These are phyloP conservation scores for Ochlodes sylvanus DNA, from an alignment of 2,888 invertebrate genomes.

Conservation along the genomic window DNA sequence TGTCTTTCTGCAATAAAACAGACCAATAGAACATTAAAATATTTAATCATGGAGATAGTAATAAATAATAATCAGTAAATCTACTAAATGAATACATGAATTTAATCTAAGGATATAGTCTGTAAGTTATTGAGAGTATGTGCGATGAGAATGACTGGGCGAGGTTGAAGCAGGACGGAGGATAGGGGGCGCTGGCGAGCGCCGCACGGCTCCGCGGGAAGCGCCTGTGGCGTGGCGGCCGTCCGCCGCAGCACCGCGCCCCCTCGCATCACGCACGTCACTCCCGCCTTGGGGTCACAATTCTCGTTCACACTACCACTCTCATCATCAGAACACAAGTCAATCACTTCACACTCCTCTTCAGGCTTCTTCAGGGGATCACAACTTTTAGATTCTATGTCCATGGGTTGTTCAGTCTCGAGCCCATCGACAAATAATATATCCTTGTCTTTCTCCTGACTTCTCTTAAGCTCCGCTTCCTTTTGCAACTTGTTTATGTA, in stretches of 20 bases:
- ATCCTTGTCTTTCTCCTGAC: constrained; percentile 62
- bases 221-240: constrained; percentile 70
- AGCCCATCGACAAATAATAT: constrained; percentile 76
- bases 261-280: constrained; percentile 73
- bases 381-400: constrained; percentile 56
- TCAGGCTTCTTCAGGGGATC: constrained; percentile 69
- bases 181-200: constrained; percentile 70
- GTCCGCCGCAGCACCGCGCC: constrained; percentile 71
- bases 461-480: constrained; percentile 58
- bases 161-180: constrained; percentile 70
- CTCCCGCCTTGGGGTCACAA: constrained; percentile 72
- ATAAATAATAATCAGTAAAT: constrained; percentile 75
- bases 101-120: constrained; percentile 79
- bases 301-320: constrained; percentile 72
- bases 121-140: constrained; percentile 77
- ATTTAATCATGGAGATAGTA: constrained; percentile 71
- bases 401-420: constrained; percentile 60
- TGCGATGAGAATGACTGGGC: constrained; percentile 75
- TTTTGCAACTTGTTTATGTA: constrained; percentile 65
- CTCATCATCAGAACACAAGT: constrained; percentile 89
- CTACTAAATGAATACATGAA: constrained; percentile 66
- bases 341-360: constrained; percentile 85
- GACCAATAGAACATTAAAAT: constrained; percentile 63
- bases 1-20: constrained; percentile 36
- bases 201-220: constrained; percentile 76